Base-by-base conservation (phyloP, 2,113 vertebrate genomes). In the Damaliscus lunatus region DNA sequence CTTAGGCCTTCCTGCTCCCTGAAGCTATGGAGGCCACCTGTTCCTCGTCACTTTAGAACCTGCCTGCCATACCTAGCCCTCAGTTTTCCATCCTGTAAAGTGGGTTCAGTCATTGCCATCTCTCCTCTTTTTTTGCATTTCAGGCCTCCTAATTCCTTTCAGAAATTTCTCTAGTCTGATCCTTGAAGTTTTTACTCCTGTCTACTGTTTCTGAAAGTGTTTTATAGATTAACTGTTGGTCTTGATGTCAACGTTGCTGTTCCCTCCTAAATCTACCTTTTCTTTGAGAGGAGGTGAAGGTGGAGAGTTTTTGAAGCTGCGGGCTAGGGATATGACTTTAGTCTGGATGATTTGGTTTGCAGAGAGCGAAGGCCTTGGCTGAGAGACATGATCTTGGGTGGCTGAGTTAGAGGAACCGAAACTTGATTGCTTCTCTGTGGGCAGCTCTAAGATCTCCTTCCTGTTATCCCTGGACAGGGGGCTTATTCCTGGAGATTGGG, bases 31-130 rank as follows among this genome's bases (percentile, higher is more conserved):
- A 67, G 19, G 91, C 50, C 16, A 33, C 80, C 80, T 48, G 81
- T 60, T 48, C 10, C 1, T 17, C 13, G 13, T 85, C 67, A 55
- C 17, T 59, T 71, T 46, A 23, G 46, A 48, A 17, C n/a, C 36
- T 31, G 19, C 36, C 59, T 55, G n/a, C 46, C 85, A 15, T 8
- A 25, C 55, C 23, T 36, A 31, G 92, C 50, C 67, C 96, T 98
- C 94, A 94, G 83, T 98, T 87, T 97, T 88, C 53, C 89, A 55
- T 86, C 50, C 96, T 95, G 80, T 84, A 59, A 96, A 98, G 91
- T 97, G 98, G 98, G 91, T 40, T 59, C 52, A 94, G 94, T 40
- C 23, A 40, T 81, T 16, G 60, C 33, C 6, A 0, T 50, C 2
- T 0, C 12, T 52, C 17, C 19, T n/a, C 52, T 87, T 50, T 31